Base-by-base conservation (phyloP, 2,888 invertebrate genomes). In the Zygothrica quintamaculata region DNA sequence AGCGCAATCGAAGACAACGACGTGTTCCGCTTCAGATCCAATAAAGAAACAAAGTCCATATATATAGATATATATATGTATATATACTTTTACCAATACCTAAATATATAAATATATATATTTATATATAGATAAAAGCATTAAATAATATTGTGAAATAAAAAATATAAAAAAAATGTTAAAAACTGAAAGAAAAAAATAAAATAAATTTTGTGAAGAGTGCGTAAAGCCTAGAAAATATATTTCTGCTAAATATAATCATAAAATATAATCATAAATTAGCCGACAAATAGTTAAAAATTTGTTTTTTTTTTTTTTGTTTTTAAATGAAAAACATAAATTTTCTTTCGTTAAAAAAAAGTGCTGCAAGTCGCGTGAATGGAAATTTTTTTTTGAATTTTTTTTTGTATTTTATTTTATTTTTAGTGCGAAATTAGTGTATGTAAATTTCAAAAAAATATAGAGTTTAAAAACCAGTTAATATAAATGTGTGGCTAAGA, bases 1-100 rank as follows among this genome's bases (percentile, higher is more conserved):
- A 64, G 67, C 65, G 76, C 50, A 40, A 47, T 84, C 84, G 86
- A 79, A 82, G 72, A 76, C 80, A 77, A 75, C 76, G 75, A 66
- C 75, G 56, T 25, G 29, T 11, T 22, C 29, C 6, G 5, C 1
- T 15, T 22, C 18, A 22, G 3, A 22, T 2, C 18, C 3, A 22
- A 5, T 22, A 22, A 22, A 22, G 18, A 9, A 7, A 7, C 2
- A 12, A 33, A 11, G 50, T 22, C 31, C 22, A 18, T 9, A 26
- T 3, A 15, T 29, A 25, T 25, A 31, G 44, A 36, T n/a, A 46
- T 36, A 42, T 29, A 31, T n/a, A 13, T 8, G 22, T 40, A 46
- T 33, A 26, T 36, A 5, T 29, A n/a, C 9, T 9, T 29, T 9
- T 29, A 5, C 29, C 1, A 8, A 34, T 46, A 43, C 25, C 36